phyloP scores from a whole-genome alignment of 2,888 invertebrate species.

The Invenusta paracnida region DNA sequence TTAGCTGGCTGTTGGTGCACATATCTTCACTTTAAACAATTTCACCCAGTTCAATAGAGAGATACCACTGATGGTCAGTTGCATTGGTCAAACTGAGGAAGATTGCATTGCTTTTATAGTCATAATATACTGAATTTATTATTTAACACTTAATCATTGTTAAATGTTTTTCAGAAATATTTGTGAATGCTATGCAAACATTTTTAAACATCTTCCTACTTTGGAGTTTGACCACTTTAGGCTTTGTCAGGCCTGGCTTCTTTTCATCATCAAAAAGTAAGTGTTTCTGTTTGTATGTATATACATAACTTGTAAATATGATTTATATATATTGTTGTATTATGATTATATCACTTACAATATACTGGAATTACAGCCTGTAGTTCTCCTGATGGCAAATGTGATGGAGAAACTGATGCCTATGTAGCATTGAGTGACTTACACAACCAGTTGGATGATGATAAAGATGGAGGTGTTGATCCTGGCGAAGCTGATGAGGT shows the following conservation, averaged over 20 bases:
- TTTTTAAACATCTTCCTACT: background rate
- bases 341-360: too few relatives aligned
- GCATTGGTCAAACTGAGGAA: too few relatives aligned
- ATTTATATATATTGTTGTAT: too few relatives aligned
- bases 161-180: background rate
- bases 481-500: slow-evolving; percentile 94
- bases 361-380: too few relatives aligned
- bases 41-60: too few relatives aligned
- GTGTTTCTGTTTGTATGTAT: too few relatives aligned
- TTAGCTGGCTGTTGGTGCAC: too few relatives aligned
- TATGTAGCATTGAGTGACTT: slow-evolving; percentile 86
- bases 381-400: background rate
- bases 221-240: background rate
- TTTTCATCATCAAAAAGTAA: background rate
- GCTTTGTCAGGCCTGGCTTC: background rate
- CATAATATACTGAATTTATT: background rate
- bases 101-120: too few relatives aligned
- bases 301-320: too few relatives aligned
- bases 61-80: too few relatives aligned
- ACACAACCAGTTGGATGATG: slow-evolving; percentile 90
- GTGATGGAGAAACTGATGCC: slow-evolving; percentile 19
- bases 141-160: too few relatives aligned
- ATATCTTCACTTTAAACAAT: too few relatives aligned
- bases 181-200: background rate
- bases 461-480: slow-evolving; percentile 93